Base-by-base conservation (phyloP, 1,140 invertebrate genomes). In the Luehdorfia chinensis region DNA sequence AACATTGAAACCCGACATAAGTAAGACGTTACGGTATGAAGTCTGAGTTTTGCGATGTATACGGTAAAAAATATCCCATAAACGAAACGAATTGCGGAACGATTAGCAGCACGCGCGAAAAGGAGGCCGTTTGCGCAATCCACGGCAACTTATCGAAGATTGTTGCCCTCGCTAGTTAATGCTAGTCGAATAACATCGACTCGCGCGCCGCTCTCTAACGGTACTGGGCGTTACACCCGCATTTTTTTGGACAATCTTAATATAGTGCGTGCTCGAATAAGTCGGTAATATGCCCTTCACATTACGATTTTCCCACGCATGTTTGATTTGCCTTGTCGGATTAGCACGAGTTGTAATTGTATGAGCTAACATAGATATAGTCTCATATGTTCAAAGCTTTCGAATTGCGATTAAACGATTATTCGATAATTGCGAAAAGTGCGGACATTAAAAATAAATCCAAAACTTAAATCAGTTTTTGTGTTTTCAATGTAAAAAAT, bases 231-330 rank as follows among this genome's bases (percentile, higher is more conserved):
- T 59, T 70, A 51, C 60, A 37, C 65, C 59, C 60, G 56, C 67
- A 76, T 81, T 81, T 72, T 80, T 81, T 81, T 74, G 57, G 61
- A 57, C 61, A 59, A 70, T 66, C 60, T 61, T 55, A 50, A 68
- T 58, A 37, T 15, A 15, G 31, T 37, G 11, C 18, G 18, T 34
- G 33, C 33, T 37, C 4, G 27, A 30, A 6, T 21, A 21, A 30
- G 11, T 37, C n/a, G n/a, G n/a, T 37, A 23, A 37, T 21, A 21
- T 21, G 34, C 34, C 33, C 34, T 37, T 37, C 18, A 37, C 19
- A 21, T 21, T 6, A 21, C 19, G 6, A 37, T 2, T 7, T 37
- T 37, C 34, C 34, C 34, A 37, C 34, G 18, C 18, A 15, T 33
- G 5, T 33, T 16, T 33, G 4, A 14, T 1, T 33, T 13, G 14